These are phyloP conservation scores for Acanthosoma haemorrhoidale DNA, from an alignment of 2,888 invertebrate species.

Conservation along the genomic window DNA sequence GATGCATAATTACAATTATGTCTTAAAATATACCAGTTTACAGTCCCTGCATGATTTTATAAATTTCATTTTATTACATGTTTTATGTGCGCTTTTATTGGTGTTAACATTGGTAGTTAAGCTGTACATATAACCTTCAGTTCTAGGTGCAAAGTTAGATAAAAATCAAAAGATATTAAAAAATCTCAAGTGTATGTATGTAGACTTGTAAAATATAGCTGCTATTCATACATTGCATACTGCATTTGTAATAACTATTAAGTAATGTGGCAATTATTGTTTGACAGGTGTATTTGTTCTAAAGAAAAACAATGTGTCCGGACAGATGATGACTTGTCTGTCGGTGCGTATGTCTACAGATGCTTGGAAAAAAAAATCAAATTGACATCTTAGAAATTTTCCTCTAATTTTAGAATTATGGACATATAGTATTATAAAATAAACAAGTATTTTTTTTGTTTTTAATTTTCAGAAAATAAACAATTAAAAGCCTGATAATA, in stretches of 20 bases:
- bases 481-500: background rate
- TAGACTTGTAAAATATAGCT: no score
- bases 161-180: background rate
- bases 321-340: conserved; percentile 54
- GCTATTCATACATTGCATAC: no score
- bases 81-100: no score
- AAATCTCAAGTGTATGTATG: no score
- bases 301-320: conserved; percentile 49
- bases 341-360: conserved; percentile 56
- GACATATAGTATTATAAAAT: background rate
- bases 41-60: no score
- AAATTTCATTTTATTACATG: no score
- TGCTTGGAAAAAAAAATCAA: conserved; percentile 44
- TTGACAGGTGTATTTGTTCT: conserved; percentile 53
- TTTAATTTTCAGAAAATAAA: background rate
- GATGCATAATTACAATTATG: no score
- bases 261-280: no score
- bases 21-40: no score
- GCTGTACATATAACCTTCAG: no score
- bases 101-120: no score
- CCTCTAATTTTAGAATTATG: background rate
- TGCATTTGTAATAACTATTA: no score
- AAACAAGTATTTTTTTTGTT: background rate
- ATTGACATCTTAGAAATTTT: background rate
- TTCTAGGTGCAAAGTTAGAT: background rate